Evolutionary conservation across 1,140 invertebrate genomes (phyloP), one percentile per base, ranked within the genome.

Genomic region (Bombus vancouverensis): DNA sequence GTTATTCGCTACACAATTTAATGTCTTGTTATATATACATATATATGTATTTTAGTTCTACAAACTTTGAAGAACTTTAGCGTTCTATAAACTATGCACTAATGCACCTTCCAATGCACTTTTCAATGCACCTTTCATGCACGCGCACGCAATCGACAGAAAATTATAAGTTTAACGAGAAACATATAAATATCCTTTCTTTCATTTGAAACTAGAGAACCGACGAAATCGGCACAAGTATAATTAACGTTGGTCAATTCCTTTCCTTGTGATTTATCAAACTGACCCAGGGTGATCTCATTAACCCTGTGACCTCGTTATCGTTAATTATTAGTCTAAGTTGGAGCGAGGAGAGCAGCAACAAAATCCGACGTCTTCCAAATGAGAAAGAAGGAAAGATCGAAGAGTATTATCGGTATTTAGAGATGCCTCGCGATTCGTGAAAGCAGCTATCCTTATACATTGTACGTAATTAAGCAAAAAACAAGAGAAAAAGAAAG

Each of bases 351-450:
- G 68, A 59, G 85, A 88, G 47, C 13, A 92, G 90, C 94, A 93
- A 93, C 93, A 93, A 92, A 94, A 89, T 94, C 93, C 83, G 87
- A 94, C 22, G 93, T 94, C 93, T 94, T 94, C 93, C 93, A 93
- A 92, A 92, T 62, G 12, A 32, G 15, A 25, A 22, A 39, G 25
- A 47, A 18, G 18, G 1, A 47, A 74, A 59, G 44, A 44, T 65
- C 12, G 85, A 83, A 91, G 86, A 86, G 83, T 86, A 86, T 82
- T 68, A 89, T 86, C 88, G 84, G 59, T 34, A 88, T 85, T 88
- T 90, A 90, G 82, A 73, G 47, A 39, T 79, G 77, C 72, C 72
- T 83, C 75, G 83, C 44, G 57, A 15, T 75, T 37, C 39, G 72
- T 79, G 39, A 62, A 65, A 59, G 70, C 57, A 85, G 34, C 42